A percentile compares a stretch with the other conserved stretches of the same genome.
Evolutionary conservation across 2,797 vertebrate species (phyloP).

Genomic region (Gorsachius magnificus): DNA sequence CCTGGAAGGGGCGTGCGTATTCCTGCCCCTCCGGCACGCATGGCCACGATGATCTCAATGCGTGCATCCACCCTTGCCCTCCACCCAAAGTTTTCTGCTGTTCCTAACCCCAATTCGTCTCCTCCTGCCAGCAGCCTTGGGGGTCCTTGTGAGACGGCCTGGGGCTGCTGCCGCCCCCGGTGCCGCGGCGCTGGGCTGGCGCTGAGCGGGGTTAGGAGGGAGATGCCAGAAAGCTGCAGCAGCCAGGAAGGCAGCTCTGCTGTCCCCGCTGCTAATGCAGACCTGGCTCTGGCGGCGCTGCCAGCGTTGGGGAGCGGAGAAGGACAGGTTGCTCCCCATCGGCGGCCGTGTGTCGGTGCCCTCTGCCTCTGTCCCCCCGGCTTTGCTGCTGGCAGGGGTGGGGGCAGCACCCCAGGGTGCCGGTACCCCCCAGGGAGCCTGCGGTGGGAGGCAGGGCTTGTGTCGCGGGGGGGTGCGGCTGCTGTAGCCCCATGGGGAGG

Average conservation of each 20-base stretch:
- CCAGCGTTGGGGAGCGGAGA: not conserved
- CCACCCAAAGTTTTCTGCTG: not conserved
- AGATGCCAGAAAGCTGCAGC: not conserved
- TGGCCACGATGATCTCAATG: fast-evolving
- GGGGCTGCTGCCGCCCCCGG: not conserved
- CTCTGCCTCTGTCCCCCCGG: not conserved
- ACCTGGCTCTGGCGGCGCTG: not conserved
- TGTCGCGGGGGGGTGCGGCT: fast-evolving
- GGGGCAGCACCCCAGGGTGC: fast-evolving
- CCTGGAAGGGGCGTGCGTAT: not conserved
- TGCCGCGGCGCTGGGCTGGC: not conserved
- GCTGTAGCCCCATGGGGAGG: not conserved
- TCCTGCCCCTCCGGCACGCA: not conserved
- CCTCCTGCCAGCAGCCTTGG: fast-evolving
- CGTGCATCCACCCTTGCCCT: not conserved
- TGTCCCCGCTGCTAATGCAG: not conserved
- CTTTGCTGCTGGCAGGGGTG: not conserved
- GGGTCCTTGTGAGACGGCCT: fast-evolving
- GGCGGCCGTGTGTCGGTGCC: fast-evolving
- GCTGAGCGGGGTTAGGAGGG: not conserved
- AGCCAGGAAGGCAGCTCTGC: not conserved
- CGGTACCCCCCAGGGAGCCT: not conserved
- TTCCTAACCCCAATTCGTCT: fast-evolving
- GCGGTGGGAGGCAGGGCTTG: not conserved
- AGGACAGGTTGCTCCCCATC: not conserved